phyloP scores from a whole-genome alignment of 2,113 vertebrate genomes.

The Etia nguti region DNA sequence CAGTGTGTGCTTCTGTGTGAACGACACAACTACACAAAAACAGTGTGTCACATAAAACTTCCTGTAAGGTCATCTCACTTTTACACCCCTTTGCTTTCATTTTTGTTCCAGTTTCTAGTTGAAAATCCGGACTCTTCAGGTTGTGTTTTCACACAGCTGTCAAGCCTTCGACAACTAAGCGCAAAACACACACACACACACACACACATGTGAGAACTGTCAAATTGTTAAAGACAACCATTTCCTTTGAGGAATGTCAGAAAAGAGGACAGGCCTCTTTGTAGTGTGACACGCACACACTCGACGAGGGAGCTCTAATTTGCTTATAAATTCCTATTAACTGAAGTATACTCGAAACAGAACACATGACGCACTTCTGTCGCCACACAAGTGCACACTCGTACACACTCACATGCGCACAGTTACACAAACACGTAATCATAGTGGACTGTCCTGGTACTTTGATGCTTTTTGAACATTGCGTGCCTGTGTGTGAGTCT shows the following conservation, averaged over 20 bases:
- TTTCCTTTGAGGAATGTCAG: neutral
- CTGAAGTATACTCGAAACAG: neutral
- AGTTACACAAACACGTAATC: neutral
- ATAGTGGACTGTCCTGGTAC: neutral
- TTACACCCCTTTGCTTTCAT: neutral
- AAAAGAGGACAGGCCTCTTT: conserved; percentile 6
- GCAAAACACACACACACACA: neutral
- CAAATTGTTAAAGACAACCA: neutral
- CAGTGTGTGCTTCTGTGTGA: neutral
- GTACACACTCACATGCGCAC: neutral
- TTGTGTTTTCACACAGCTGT: neutral
- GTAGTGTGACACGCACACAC: neutral
- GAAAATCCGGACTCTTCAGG: neutral
- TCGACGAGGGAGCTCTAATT: neutral
- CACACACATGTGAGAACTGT: neutral
- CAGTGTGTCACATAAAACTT: neutral
- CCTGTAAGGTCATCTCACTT: neutral
- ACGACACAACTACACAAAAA: neutral
- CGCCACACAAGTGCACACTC: neutral
- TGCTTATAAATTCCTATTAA: conserved; percentile 10
- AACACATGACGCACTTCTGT: neutral
- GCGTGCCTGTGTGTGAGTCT: neutral
- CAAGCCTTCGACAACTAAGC: neutral
- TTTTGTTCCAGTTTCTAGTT: neutral
- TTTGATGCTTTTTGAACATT: neutral